Evolutionary conservation across 2,888 invertebrate genomes (phyloP).

Genomic region (Eupsilia transversa): DNA sequence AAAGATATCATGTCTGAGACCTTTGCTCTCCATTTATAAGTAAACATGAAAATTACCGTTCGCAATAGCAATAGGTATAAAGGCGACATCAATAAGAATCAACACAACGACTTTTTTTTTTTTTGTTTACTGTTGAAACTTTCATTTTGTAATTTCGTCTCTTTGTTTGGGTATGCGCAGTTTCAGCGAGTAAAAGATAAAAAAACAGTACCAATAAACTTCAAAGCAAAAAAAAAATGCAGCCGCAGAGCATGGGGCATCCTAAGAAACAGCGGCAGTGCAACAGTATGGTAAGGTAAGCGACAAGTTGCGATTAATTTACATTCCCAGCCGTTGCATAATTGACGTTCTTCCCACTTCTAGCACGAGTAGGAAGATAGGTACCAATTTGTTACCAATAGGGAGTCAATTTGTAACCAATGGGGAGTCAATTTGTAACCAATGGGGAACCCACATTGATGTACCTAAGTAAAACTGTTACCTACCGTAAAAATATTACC

Average conservation of each 20-base stretch:
- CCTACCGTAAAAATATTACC: not conserved
- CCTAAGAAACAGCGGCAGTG: not conserved
- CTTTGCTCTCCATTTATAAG: not conserved
- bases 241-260: not conserved
- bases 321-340: not conserved
- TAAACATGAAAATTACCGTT: conserved; percentile 13
- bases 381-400: not conserved
- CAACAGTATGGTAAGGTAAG: not conserved
- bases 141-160: not conserved
- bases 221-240: not conserved
- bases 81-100: conserved; percentile 18
- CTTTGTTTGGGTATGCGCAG: not conserved
- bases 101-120: conserved; percentile 56
- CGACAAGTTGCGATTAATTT: not conserved
- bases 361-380: not conserved
- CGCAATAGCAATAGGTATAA: not conserved
- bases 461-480: not conserved
- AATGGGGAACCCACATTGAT: not conserved
- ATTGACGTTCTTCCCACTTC: not conserved
- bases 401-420: no score
- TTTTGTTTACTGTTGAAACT: conserved; percentile 38
- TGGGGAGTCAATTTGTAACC: not conserved
- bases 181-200: not conserved
- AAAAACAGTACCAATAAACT: no score
- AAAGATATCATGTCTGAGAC: not conserved